These are phyloP conservation scores for Eudasyphora cyanicolor DNA, from an alignment of 2,888 invertebrate genomes.

Conservation along the genomic window DNA sequence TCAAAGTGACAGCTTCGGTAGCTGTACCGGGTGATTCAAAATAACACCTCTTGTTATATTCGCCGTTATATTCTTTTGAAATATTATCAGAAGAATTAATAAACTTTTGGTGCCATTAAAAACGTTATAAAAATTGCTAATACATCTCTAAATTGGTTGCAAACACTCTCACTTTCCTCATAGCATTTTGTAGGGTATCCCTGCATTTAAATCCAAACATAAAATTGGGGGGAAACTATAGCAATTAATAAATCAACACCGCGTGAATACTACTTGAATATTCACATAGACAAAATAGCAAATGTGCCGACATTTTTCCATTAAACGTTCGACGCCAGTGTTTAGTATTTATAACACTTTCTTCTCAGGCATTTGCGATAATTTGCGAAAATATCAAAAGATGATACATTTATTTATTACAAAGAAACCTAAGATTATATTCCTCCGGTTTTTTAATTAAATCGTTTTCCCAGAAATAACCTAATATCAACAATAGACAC, in stretches of 20 bases:
- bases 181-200: not conserved
- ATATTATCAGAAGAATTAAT: too few relatives aligned
- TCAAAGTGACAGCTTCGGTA: too few relatives aligned
- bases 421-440: not conserved
- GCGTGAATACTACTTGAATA: constrained; percentile 43
- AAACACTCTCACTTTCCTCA: not conserved
- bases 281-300: constrained; percentile 37
- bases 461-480: not conserved
- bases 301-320: not conserved
- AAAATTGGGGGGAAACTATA: constrained; percentile 30
- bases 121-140: too few relatives aligned
- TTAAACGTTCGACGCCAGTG: constrained; percentile 44
- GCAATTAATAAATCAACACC: constrained; percentile 64
- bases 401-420: constrained; percentile 53
- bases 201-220: not conserved
- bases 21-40: too few relatives aligned
- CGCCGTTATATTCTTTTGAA: too few relatives aligned
- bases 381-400: constrained; percentile 65
- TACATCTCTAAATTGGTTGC: too few relatives aligned
- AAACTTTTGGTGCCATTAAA: too few relatives aligned
- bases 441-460: not conserved
- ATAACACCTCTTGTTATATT: too few relatives aligned
- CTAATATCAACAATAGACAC: not conserved
- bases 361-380: constrained; percentile 57
- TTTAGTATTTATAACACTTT: constrained; percentile 61